These are phyloP conservation scores for Cynocephalus volans DNA, from an alignment of 2,113 vertebrate species.

Conservation along the genomic window DNA sequence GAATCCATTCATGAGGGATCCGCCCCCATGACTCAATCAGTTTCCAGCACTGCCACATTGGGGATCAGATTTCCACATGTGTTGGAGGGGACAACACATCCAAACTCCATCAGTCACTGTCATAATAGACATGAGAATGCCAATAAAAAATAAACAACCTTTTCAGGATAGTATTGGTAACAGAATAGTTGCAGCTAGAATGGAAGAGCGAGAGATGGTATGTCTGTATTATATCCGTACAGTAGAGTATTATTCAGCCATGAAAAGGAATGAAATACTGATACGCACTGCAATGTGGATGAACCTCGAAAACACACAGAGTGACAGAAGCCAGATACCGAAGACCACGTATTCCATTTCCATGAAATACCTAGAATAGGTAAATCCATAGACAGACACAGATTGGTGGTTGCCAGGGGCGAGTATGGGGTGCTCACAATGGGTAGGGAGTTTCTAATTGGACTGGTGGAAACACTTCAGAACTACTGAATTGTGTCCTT, in stretches of 20 bases:
- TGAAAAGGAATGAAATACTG: rapidly evolving
- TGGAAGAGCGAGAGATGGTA: neutral
- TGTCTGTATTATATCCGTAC: rapidly evolving
- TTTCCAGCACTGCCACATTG: too few relatives aligned
- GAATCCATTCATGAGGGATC: too few relatives aligned
- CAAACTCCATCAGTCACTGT: too few relatives aligned
- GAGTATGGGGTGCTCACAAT: too few relatives aligned
- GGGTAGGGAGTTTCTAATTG: too few relatives aligned
- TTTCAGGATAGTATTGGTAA: neutral
- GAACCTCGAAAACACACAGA: neutral
- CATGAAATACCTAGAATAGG: neutral
- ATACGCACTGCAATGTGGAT: too few relatives aligned
- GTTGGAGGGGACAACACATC: too few relatives aligned
- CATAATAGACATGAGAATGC: neutral
- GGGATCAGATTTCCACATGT: too few relatives aligned
- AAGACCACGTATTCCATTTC: neutral
- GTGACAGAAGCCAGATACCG: neutral
- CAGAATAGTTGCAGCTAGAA: neutral
- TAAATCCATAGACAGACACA: neutral
- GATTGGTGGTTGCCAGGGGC: neutral
- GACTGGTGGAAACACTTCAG: neutral
- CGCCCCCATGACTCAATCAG: too few relatives aligned
- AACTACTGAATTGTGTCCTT: neutral
- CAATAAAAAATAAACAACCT: neutral
- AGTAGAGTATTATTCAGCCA: rapidly evolving